Conservation (phyloP, 2,113 vertebrate species). For the Glareola pratincola region DNA sequence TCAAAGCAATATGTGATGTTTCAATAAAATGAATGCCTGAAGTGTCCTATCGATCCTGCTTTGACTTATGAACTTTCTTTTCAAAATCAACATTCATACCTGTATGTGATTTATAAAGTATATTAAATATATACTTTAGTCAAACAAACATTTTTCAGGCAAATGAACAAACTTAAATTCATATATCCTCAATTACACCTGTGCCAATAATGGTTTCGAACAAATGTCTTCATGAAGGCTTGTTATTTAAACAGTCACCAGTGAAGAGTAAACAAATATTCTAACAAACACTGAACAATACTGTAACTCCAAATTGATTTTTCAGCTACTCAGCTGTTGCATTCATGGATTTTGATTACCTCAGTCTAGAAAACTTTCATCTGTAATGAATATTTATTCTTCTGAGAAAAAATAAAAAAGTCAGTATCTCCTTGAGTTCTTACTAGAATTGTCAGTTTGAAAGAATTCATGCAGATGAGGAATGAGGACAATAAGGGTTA, state of each 20-base stretch:
- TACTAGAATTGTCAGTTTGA: not conserved
- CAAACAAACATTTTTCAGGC: constrained; percentile 15
- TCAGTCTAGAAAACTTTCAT: constrained; percentile 27
- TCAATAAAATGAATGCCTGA: constrained; percentile 21
- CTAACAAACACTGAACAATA: constrained; percentile 36
- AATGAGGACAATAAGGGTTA: not conserved
- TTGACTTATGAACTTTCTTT: constrained; percentile 9
- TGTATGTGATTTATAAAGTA: not conserved
- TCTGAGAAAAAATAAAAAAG: not conserved
- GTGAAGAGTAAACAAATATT: constrained; percentile 36
- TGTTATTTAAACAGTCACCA: constrained; percentile 27
- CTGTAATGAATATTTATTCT: not conserved
- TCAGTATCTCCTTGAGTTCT: not conserved
- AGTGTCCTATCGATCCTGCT: not conserved
- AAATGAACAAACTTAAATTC: constrained; percentile 3
- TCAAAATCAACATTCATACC: not conserved
- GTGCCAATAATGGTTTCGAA: not conserved
- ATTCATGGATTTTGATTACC: constrained; percentile 39
- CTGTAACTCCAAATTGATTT: constrained; percentile 46
- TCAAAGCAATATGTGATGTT: constrained; percentile 2
- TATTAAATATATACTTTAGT: not conserved
- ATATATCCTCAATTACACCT: not conserved
- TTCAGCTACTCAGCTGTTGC: constrained; percentile 38
- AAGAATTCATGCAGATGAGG: not conserved
- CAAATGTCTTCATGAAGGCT: not conserved